phyloP scores from a whole-genome alignment of 1,140 invertebrate genomes.

The Pachyrhynchus sulphureomaculatus region DNA sequence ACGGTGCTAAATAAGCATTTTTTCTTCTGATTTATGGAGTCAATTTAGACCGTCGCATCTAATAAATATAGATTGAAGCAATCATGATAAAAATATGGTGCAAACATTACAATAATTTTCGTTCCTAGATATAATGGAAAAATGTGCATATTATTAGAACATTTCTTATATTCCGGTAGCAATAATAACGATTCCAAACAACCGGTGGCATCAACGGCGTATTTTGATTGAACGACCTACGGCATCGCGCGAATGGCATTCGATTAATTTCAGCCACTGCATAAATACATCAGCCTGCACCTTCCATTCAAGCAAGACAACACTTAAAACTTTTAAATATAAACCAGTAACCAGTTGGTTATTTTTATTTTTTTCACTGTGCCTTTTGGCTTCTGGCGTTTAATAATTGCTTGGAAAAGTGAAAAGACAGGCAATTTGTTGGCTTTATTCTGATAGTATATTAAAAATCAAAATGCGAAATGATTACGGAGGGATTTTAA shows the following conservation, averaged over 20 bases:
- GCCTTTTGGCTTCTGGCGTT: slow-evolving; percentile 25
- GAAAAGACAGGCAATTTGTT: slow-evolving; percentile 29
- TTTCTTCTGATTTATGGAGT: too few relatives aligned
- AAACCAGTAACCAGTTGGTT: slow-evolving; percentile 25
- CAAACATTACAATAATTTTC: too few relatives aligned
- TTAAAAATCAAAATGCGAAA: slow-evolving; percentile 13
- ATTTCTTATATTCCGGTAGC: too few relatives aligned
- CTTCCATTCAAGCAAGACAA: slow-evolving; percentile 26
- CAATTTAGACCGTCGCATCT: too few relatives aligned
- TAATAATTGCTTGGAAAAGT: slow-evolving; percentile 29
- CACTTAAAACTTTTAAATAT: slow-evolving; percentile 24
- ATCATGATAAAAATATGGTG: too few relatives aligned
- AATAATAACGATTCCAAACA: background rate
- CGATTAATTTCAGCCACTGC: slow-evolving; percentile 46
- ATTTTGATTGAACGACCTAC: slow-evolving; percentile 43
- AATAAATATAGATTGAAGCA: too few relatives aligned
- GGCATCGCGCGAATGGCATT: slow-evolving; percentile 45
- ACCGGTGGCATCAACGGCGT: slow-evolving; percentile 11
- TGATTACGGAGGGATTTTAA: slow-evolving; percentile 20
- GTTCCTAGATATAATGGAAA: too few relatives aligned
- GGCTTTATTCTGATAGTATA: background rate
- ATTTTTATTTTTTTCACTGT: slow-evolving; percentile 16
- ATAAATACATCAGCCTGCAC: slow-evolving; percentile 41
- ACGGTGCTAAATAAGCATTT: too few relatives aligned
- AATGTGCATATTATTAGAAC: too few relatives aligned